Conservation (phyloP, 2,797 vertebrate species). For the Dendrocincla fuliginosa region DNA sequence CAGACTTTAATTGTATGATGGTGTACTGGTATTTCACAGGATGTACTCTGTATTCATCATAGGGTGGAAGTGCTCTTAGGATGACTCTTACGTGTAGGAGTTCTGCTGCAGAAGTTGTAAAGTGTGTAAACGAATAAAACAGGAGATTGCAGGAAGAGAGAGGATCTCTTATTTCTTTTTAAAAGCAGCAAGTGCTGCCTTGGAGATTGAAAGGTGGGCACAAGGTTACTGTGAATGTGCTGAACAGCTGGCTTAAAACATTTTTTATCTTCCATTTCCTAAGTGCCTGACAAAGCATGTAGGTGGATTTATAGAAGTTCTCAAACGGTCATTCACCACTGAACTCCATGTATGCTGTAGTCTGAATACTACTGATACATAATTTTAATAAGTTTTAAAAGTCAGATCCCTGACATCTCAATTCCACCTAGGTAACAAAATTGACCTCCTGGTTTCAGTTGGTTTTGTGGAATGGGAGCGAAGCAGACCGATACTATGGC, state of each 20-base stretch:
- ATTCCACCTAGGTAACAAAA: background rate
- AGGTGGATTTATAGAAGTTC: background rate
- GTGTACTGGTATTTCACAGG: background rate
- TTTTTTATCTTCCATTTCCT: background rate
- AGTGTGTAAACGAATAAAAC: constrained; percentile 18
- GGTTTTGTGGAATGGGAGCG: background rate
- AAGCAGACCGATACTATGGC: background rate
- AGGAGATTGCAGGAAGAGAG: background rate
- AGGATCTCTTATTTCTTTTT: background rate
- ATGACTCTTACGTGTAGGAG: constrained; percentile 25
- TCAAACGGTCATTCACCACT: background rate
- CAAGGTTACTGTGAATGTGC: background rate
- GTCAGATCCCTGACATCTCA: background rate
- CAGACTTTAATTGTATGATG: background rate
- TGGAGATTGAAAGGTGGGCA: background rate
- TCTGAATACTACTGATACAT: background rate
- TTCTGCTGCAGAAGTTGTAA: constrained; percentile 38
- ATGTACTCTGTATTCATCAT: background rate
- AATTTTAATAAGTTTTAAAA: background rate
- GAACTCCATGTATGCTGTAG: background rate
- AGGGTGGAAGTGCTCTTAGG: constrained; percentile 19
- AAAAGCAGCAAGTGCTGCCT: background rate
- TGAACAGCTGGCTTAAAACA: background rate
- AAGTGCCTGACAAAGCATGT: background rate
- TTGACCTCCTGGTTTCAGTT: background rate